These are phyloP conservation scores for Pollenia griseotomentosa DNA, from an alignment of 2,888 invertebrate species.

Conservation along the genomic window DNA sequence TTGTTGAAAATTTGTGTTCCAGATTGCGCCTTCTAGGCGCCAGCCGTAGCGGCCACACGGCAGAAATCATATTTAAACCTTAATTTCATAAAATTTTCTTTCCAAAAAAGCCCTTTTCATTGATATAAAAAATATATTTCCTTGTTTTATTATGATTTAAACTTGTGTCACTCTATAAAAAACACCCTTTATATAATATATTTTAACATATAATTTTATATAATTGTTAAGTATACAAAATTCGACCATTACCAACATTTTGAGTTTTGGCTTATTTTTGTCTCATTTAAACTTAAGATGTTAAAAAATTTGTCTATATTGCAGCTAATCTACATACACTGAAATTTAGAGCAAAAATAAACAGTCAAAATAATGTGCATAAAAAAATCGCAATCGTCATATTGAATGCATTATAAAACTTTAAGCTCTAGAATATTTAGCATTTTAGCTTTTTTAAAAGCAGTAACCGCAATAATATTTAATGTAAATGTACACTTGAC, in stretches of 20 bases:
- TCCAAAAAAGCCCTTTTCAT: too few relatives aligned
- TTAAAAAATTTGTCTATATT: constrained; percentile 9
- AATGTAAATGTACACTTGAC: background rate
- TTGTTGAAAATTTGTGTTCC: too few relatives aligned
- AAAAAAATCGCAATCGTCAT: constrained; percentile 38
- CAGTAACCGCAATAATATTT: background rate
- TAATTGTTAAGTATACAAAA: background rate
- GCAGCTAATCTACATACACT: background rate
- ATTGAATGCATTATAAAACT: constrained; percentile 15
- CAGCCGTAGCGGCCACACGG: too few relatives aligned
- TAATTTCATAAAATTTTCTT: too few relatives aligned
- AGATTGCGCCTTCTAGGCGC: too few relatives aligned
- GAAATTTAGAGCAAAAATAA: background rate
- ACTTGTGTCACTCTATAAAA: too few relatives aligned
- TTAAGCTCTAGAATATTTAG: background rate
- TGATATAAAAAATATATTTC: too few relatives aligned
- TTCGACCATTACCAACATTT: background rate
- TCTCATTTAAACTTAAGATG: background rate
- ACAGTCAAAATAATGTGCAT: background rate
- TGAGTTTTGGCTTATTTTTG: constrained; percentile 8
- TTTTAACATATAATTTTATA: too few relatives aligned
- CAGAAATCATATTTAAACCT: too few relatives aligned
- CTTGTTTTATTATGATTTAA: too few relatives aligned
- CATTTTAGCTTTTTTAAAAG: constrained; percentile 16
- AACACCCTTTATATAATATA: too few relatives aligned